Evolutionary conservation across 2,113 vertebrate genomes (phyloP).

Genomic region (Tragelaphus buxtoni): DNA sequence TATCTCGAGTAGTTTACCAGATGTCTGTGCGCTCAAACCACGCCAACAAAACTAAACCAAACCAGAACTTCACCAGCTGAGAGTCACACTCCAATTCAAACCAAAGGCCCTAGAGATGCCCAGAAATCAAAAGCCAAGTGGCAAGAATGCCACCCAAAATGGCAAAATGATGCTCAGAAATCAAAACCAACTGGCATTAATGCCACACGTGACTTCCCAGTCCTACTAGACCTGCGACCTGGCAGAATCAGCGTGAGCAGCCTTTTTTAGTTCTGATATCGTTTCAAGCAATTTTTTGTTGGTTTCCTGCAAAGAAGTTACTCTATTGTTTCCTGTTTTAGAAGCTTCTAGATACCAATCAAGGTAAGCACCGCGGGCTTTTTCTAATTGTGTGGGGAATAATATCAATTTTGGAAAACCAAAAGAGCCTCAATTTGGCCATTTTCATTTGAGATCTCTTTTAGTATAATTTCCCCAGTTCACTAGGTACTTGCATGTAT

Average conservation of each 20-base stretch:
- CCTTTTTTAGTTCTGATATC: neutral
- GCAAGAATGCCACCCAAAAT: neutral
- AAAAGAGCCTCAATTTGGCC: neutral
- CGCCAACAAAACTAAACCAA: neutral
- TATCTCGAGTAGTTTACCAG: neutral
- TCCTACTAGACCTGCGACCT: neutral
- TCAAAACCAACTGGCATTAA: neutral
- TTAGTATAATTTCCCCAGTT: neutral
- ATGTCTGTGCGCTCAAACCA: neutral
- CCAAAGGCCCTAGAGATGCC: neutral
- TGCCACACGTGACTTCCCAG: neutral
- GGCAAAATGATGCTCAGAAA: neutral
- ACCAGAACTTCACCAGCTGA: neutral
- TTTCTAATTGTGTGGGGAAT: neutral
- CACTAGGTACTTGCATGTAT: neutral
- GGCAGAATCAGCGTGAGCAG: neutral
- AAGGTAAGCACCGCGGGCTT: neutral
- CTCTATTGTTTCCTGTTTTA: neutral
- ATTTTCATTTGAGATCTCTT: neutral
- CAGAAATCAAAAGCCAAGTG: neutral
- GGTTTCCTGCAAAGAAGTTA: neutral
- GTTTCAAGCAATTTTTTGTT: neutral
- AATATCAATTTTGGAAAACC: neutral
- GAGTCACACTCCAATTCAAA: neutral
- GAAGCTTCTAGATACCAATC: neutral